Conservation (phyloP, 35 echinoderm and acorn worm genomes). For the Ophioderma brevispina region DNA sequence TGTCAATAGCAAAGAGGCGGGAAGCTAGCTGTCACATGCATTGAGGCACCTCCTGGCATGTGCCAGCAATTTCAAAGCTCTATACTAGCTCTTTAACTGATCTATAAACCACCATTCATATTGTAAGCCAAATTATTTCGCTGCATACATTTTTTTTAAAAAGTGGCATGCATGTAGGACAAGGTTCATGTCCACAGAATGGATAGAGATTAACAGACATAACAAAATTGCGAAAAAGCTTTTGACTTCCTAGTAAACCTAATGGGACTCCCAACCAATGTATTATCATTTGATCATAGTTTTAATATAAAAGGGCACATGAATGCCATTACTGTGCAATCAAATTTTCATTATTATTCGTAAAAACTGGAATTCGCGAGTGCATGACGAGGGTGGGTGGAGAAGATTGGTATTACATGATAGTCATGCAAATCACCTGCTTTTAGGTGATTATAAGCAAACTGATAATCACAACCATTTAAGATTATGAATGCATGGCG, state of each 20-base stretch:
- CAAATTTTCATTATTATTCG: too few relatives aligned
- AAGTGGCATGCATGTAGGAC: neutral
- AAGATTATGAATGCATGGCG: too few relatives aligned
- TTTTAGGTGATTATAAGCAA: too few relatives aligned
- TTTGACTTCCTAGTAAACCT: neutral
- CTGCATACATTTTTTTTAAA: neutral
- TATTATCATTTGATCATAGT: too few relatives aligned
- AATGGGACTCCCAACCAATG: too few relatives aligned
- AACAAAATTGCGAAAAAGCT: neutral
- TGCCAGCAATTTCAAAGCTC: neutral
- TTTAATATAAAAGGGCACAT: too few relatives aligned
- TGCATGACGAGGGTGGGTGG: too few relatives aligned
- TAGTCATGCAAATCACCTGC: too few relatives aligned
- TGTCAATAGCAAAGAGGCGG: conserved; percentile 1
- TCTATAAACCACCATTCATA: neutral
- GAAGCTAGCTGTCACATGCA: neutral
- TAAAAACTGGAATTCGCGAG: too few relatives aligned
- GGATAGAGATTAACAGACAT: neutral
- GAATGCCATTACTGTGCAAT: too few relatives aligned
- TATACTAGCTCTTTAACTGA: neutral
- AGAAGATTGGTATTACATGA: too few relatives aligned
- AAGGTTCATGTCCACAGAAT: neutral
- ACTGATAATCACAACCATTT: too few relatives aligned
- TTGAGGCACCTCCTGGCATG: neutral
- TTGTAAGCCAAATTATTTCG: neutral